These are phyloP conservation scores for Nesogale talazaci DNA, from an alignment of 2,113 vertebrate genomes.

Conservation along the genomic window DNA sequence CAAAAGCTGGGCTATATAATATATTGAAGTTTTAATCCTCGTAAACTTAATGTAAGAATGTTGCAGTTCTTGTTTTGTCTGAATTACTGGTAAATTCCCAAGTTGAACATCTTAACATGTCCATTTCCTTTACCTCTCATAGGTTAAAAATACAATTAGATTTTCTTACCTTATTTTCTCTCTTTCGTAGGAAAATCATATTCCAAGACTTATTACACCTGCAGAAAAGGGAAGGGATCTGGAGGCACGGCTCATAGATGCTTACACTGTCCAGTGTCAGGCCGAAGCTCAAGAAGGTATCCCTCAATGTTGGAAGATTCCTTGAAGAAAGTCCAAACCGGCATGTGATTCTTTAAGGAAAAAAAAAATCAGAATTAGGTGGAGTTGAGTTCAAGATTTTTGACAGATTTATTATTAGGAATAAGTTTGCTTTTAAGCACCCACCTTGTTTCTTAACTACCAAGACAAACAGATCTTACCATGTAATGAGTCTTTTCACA, in stretches of 20 bases:
- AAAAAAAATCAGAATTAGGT: not conserved
- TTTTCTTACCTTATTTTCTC: not conserved
- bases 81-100: constrained; percentile 6
- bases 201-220: constrained; percentile 95
- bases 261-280: constrained; percentile 96
- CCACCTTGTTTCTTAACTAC: not conserved
- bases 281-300: constrained; percentile 99
- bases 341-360: not conserved
- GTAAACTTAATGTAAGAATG: too few relatives aligned
- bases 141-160: constrained; percentile 34
- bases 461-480: not conserved
- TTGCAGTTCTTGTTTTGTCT: not conserved
- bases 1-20: not conserved
- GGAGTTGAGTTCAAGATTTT: constrained; percentile 22
- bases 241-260: constrained; percentile 94
- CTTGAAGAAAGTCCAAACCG: not conserved
- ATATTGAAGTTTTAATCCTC: not conserved
- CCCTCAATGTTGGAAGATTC: not conserved
- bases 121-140: constrained; percentile 31
- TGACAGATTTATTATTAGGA: constrained; percentile 26
- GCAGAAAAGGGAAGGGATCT: constrained; percentile 96
- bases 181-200: constrained; percentile 90
- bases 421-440: constrained; percentile 7
- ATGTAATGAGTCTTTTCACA: not conserved
- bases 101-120: not conserved